Percentiles rank a stretch among this genome's conserved stretches.
Conservation (phyloP, 2,797 vertebrate genomes). For the Toxotes lorentzi region DNA sequence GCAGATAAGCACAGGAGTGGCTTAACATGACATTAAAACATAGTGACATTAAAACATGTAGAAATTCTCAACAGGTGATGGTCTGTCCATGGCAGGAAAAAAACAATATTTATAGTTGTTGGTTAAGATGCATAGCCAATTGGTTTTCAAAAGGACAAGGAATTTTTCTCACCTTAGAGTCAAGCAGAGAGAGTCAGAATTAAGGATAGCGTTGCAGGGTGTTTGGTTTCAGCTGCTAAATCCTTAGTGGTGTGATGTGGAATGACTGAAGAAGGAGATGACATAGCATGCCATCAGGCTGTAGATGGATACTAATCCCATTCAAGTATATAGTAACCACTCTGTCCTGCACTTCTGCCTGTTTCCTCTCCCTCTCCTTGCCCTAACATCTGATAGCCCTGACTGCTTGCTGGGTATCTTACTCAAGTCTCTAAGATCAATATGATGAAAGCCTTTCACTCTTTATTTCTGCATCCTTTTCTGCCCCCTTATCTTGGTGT, state of each 20-base stretch:
- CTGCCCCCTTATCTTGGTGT: not conserved
- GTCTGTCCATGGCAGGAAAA: not conserved
- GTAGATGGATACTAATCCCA: slow-evolving; percentile 56
- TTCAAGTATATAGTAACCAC: slow-evolving; percentile 50
- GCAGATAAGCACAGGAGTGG: not conserved
- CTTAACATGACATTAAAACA: not conserved
- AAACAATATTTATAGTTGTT: not conserved
- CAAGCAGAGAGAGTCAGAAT: slow-evolving; percentile 36
- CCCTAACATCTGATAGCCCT: slow-evolving; percentile 49
- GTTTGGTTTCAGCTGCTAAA: slow-evolving; percentile 53
- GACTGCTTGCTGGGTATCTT: slow-evolving; percentile 45
- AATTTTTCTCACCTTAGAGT: slow-evolving; percentile 48
- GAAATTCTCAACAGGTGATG: slow-evolving; percentile 1
- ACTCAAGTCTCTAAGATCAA: slow-evolving; percentile 63
- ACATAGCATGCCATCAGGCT: slow-evolving; percentile 53
- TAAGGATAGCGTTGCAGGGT: slow-evolving; percentile 5
- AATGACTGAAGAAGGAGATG: slow-evolving; percentile 46
- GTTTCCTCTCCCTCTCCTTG: slow-evolving; percentile 32
- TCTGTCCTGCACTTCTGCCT: slow-evolving; percentile 18
- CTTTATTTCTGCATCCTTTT: slow-evolving; percentile 19
- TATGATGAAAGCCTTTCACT: slow-evolving; percentile 50
- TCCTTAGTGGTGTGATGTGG: slow-evolving; percentile 44
- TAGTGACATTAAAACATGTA: not conserved
- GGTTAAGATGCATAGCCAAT: slow-evolving; percentile 2
- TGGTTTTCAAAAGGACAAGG: slow-evolving; percentile 11